phyloP scores from a whole-genome alignment of 2,113 vertebrate species.

The Burhinus oedicnemus region DNA sequence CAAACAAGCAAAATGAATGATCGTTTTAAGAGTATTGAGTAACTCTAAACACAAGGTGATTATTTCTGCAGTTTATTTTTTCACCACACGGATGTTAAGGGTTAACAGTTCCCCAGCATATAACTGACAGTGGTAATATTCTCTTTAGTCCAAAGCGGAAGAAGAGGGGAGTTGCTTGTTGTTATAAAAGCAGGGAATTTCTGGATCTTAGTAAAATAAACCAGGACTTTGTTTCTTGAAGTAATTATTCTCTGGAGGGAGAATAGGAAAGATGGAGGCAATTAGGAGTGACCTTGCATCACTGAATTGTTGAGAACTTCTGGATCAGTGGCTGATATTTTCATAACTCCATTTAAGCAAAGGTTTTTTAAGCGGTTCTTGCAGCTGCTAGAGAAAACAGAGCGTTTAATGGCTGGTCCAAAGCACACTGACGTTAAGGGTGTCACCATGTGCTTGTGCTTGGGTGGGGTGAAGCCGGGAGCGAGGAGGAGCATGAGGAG shows the following conservation, averaged over 20 bases:
- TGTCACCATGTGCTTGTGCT: neutral
- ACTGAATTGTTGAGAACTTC: conserved; percentile 74
- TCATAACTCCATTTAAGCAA: conserved; percentile 69
- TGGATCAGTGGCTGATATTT: conserved; percentile 79
- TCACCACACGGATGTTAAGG: neutral
- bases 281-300: conserved; percentile 77
- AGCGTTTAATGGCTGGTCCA: neutral
- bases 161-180: conserved; percentile 69
- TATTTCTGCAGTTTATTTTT: conserved; percentile 44
- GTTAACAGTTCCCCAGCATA: conserved; percentile 28
- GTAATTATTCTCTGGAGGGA: conserved; percentile 81
- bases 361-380: conserved; percentile 54
- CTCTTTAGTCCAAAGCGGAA: conserved; percentile 69
- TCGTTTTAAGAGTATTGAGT: neutral
- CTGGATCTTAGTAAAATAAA: conserved; percentile 82
- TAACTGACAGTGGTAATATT: conserved; percentile 60
- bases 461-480: neutral
- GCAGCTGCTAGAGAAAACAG: conserved; percentile 49
- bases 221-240: conserved; percentile 80
- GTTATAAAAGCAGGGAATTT: conserved; percentile 72
- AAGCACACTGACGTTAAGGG: neutral
- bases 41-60: neutral
- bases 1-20: neutral
- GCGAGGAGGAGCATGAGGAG: neutral
- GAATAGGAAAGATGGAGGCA: conserved; percentile 79